A percentile compares a stretch with the other conserved stretches of the same genome.
These are phyloP conservation scores for Trinorchestia longiramus DNA, from an alignment of 1,140 invertebrate species.

Conservation along the genomic window DNA sequence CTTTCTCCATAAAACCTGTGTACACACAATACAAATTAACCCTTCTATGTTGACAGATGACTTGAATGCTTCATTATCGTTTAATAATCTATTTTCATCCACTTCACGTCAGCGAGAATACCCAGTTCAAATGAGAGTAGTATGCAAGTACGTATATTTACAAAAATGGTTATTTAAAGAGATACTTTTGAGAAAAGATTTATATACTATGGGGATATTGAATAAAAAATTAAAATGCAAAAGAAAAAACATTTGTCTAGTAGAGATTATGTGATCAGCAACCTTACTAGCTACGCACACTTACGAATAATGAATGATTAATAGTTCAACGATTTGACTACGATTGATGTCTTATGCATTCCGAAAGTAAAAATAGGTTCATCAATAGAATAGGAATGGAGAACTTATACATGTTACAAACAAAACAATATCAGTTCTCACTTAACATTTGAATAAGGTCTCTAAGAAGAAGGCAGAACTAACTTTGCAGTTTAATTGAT, in stretches of 20 bases:
- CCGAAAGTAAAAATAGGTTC: neutral
- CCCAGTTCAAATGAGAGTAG: neutral
- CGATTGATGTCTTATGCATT: neutral
- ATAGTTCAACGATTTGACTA: neutral
- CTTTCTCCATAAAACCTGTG: neutral
- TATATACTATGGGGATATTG: neutral
- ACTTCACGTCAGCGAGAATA: neutral
- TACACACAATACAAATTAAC: neutral
- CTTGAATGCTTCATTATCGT: neutral
- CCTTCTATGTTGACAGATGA: neutral
- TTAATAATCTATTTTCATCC: neutral
- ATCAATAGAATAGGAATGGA: neutral
- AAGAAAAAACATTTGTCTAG: neutral
- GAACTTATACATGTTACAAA: neutral
- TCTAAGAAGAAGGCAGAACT: too few species aligned
- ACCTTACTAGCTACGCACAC: neutral
- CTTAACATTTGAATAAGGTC: too few species aligned
- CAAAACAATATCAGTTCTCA: neutral
- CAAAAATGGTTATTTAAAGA: neutral
- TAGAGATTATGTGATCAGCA: neutral
- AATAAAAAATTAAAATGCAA: neutral
- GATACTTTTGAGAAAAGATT: neutral
- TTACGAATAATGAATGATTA: neutral
- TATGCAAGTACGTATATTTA: neutral
- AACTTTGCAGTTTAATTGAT: too few species aligned